Base-by-base conservation (phyloP, 2,888 invertebrate genomes). In the Pammene fasciana region DNA sequence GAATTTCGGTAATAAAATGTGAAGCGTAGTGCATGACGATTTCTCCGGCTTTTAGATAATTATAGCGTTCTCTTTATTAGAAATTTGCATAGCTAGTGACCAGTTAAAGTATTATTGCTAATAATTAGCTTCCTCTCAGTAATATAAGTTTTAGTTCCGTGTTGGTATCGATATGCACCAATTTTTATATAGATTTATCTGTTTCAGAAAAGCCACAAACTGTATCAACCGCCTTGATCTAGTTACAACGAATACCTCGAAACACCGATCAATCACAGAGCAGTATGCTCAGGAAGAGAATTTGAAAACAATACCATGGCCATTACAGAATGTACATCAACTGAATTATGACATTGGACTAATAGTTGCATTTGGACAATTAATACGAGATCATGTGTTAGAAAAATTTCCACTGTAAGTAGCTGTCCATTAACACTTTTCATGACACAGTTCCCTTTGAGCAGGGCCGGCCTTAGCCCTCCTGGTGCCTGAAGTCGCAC, bases 361-460 rank as follows among this genome's bases (percentile, higher is more conserved):
- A 60, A 97, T 99, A 38, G 98, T 97, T 1, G 98, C 99, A 0
- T 99, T 99, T 93, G 99, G 99, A 0, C 96, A 97, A 82, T 91
- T 99, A 72, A 97, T 99, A 78, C 97, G 97, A 48, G 89, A 94
- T 73, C 83, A 93, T 65, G 85, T 98, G 0, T 96, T 99, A 41
- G 88, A 94, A 9, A 93, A 94, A 70, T 98, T 98, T 89, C 96
- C 96, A 68, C 86, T 96, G 98, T 98, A 94, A 94, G 96, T 94
- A 76, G 14, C 14, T 45, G 13, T 18, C 5, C 11, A 11, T 14
- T 46, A n/a, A n/a, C n/a, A n/a, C n/a, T n/a, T n/a, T n/a, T n/a
- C n/a, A n/a, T n/a, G n/a, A n/a, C n/a, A n/a, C n/a, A n/a, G n/a
- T n/a, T n/a, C n/a, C n/a, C n/a, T n/a, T n/a, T n/a, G n/a, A n/a